Percentiles rank a stretch among this genome's conserved stretches.
Evolutionary conservation across 2,113 vertebrate genomes (phyloP).

Genomic region (Strigops habroptila): DNA sequence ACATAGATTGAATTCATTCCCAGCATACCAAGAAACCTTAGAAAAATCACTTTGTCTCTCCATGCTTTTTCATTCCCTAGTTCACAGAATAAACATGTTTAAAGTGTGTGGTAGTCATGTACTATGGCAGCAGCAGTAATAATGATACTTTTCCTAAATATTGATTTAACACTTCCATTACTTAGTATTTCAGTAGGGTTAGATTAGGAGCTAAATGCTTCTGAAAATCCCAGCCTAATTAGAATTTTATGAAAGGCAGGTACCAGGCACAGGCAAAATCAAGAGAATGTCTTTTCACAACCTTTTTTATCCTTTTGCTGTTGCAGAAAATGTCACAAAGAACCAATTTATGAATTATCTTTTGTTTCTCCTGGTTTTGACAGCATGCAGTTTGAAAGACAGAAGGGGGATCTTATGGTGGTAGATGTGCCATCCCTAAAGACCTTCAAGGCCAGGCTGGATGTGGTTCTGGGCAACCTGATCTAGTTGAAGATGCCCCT

Average conservation of each 20-base stretch:
- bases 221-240: neutral
- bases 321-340: neutral
- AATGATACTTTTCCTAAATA: neutral
- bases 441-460: neutral
- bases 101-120: neutral
- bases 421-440: neutral
- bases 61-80: neutral
- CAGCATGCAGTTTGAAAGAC: neutral
- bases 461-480: neutral
- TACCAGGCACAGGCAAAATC: neutral
- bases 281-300: neutral
- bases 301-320: neutral
- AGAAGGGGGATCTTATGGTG: neutral
- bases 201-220: neutral
- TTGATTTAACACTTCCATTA: neutral
- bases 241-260: neutral
- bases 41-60: neutral
- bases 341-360: neutral
- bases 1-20: neutral
- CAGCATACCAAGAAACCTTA: neutral
- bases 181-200: neutral
- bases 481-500: neutral
- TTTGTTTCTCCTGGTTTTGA: neutral
- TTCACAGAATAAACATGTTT: neutral
- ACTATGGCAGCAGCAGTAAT: neutral